These are phyloP conservation scores for Amphilophus citrinellus DNA, from an alignment of 2,113 vertebrate species.

Conservation along the genomic window DNA sequence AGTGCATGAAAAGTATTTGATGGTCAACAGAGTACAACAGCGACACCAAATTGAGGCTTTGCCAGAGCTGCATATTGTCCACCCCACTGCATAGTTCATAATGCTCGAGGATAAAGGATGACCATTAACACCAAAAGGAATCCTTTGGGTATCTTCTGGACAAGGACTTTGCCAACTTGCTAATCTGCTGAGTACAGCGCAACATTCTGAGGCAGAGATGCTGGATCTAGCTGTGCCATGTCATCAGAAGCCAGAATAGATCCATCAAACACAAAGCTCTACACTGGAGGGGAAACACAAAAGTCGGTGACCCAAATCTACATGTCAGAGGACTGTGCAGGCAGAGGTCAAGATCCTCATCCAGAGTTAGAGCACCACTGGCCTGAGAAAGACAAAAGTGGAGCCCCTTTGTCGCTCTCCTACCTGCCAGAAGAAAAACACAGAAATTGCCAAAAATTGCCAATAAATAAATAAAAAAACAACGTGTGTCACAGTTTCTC, in stretches of 20 bases:
- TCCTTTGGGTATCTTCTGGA: background rate
- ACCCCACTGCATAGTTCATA: background rate
- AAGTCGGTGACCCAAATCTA: background rate
- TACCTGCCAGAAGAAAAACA: background rate
- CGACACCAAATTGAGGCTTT: background rate
- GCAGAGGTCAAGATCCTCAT: background rate
- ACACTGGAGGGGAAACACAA: slow-evolving; percentile 10
- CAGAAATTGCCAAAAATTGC: slow-evolving; percentile 9
- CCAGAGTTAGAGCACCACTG: background rate
- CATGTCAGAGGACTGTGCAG: background rate
- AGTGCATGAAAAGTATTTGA: background rate
- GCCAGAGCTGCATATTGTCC: background rate
- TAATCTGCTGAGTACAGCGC: background rate
- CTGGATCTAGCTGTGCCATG: background rate
- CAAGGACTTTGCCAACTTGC: background rate
- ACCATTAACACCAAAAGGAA: background rate
- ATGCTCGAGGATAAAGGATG: background rate
- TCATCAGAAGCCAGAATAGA: slow-evolving; percentile 18
- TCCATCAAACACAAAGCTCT: background rate
- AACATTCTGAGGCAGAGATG: background rate
- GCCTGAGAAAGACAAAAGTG: background rate
- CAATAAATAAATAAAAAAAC: background rate
- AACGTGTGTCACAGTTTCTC: slow-evolving; percentile 3
- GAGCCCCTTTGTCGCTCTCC: background rate
- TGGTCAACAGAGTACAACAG: background rate